Base-by-base conservation (phyloP, 2,113 vertebrate species). In the Apaloderma vittatum region DNA sequence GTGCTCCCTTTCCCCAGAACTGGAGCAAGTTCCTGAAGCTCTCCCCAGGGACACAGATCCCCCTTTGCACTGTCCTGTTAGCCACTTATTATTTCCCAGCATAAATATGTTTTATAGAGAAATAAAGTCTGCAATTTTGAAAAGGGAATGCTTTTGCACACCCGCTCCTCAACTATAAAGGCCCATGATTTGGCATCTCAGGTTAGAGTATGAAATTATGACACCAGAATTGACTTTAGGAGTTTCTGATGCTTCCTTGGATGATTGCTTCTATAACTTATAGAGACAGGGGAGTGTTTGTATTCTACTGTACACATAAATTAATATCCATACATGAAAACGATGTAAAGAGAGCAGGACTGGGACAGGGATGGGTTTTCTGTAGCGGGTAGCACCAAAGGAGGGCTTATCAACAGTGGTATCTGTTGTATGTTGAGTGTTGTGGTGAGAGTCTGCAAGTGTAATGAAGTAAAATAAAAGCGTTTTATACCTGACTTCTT, bases 191-290 rank as follows among this genome's bases (percentile, higher is more conserved):
- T 98, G 98, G 98, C 98, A 98, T 97, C 97, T 97, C 96, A 93
- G 94, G 97, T 98, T 98, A 96, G 96, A 97, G 97, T 94, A 97
- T 97, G 97, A 97, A 98, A 98, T 98, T 98, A 98, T 97, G 98
- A 97, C 97, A 95, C 97, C 93, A 97, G 98, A 98, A 98, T 98
- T 98, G 97, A 98, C 98, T 98, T 97, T 97, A 96, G 96, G 97
- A 97, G 95, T 98, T 98, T 98, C 97, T 96, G 97, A 96, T 98
- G 97, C 97, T 98, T 98, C 98, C 97, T 97, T 97, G 97, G 97
- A 94, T 98, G 98, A 98, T 98, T 98, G 97, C 98, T 98, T 97
- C 98, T 98, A 98, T 98, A 98, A 98, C 98, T 98, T 98, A 98
- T 90, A 91, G 98, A 98, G 98, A 97, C 97, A 98, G 97, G 96